Percentiles rank a stretch among this genome's conserved stretches.
Conservation (phyloP, 2,888 invertebrate species). For the Chaetoderma sp. region DNA sequence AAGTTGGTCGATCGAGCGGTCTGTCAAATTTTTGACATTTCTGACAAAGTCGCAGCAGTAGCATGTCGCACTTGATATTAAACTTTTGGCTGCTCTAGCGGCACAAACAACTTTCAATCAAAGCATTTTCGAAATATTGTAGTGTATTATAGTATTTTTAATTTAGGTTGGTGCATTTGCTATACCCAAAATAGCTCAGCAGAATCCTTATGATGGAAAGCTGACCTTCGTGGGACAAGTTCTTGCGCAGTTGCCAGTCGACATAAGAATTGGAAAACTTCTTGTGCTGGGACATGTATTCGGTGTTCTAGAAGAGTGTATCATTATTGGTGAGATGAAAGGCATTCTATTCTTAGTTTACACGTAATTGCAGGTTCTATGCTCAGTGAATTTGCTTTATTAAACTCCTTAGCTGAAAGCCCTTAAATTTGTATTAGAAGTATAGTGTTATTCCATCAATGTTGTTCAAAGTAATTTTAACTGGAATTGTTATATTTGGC, state of each 20-base stretch:
- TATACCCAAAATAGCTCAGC: slow-evolving; percentile 73
- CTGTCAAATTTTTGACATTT: no score
- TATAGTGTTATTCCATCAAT: neutral
- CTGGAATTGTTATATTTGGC: no score
- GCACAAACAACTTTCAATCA: no score
- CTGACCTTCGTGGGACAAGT: slow-evolving; percentile 87
- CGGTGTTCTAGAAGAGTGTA: slow-evolving; percentile 84
- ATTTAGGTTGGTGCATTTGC: slow-evolving; percentile 83
- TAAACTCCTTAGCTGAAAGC: neutral
- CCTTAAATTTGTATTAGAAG: neutral
- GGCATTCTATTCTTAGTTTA: no score
- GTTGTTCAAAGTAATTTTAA: no score
- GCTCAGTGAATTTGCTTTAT: neutral
- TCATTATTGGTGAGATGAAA: slow-evolving; percentile 80
- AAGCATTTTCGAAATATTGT: no score
- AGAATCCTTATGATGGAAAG: slow-evolving; percentile 80
- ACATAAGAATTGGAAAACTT: slow-evolving; percentile 84
- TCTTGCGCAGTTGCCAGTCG: slow-evolving; percentile 85
- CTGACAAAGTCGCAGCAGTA: no score
- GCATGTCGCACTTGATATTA: no score
- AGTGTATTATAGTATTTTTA: neutral
- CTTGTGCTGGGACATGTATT: slow-evolving; percentile 89
- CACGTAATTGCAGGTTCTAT: neutral
- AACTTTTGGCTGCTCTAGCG: no score
- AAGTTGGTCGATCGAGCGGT: no score